These are phyloP conservation scores for Euclidia mi DNA, from an alignment of 2,888 invertebrate genomes.

Conservation along the genomic window DNA sequence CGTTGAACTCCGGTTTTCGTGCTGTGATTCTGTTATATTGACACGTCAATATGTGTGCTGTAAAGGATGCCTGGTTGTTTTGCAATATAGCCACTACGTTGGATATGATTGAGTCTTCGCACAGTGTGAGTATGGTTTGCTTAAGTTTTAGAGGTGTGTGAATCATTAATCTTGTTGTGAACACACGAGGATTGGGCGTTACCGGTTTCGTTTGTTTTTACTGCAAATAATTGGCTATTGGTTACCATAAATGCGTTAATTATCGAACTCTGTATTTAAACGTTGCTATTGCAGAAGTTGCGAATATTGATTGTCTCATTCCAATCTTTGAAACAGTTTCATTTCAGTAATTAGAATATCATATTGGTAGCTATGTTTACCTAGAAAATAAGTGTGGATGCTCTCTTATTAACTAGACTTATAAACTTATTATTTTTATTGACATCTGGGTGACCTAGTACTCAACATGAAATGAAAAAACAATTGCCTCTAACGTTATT, in stretches of 20 bases:
- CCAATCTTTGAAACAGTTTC: too few relatives aligned
- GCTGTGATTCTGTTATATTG: slow-evolving; percentile 44
- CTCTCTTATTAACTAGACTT: too few relatives aligned
- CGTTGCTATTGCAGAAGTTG: too few relatives aligned
- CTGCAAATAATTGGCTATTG: slow-evolving; percentile 17
- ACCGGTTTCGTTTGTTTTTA: slow-evolving; percentile 22
- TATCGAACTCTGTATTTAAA: not conserved
- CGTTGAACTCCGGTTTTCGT: slow-evolving; percentile 51
- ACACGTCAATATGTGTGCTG: slow-evolving; percentile 65
- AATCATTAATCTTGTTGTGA: slow-evolving; percentile 29
- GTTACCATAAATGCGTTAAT: not conserved
- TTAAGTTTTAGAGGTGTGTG: slow-evolving; percentile 23
- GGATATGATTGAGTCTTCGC: slow-evolving; percentile 64
- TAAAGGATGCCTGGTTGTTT: slow-evolving; percentile 70
- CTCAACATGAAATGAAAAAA: too few relatives aligned
- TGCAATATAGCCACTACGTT: slow-evolving; percentile 63
- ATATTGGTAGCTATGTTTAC: too few relatives aligned
- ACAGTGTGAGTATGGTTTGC: slow-evolving; percentile 64
- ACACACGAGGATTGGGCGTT: slow-evolving; percentile 17
- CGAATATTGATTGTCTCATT: too few relatives aligned
- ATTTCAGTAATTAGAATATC: too few relatives aligned
- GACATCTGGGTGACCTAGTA: too few relatives aligned
- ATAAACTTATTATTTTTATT: too few relatives aligned
- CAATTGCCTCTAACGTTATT: too few relatives aligned
- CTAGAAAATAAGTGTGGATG: too few relatives aligned